Conservation (phyloP, 2,888 invertebrate genomes). For the Microctonus hyperodae region DNA sequence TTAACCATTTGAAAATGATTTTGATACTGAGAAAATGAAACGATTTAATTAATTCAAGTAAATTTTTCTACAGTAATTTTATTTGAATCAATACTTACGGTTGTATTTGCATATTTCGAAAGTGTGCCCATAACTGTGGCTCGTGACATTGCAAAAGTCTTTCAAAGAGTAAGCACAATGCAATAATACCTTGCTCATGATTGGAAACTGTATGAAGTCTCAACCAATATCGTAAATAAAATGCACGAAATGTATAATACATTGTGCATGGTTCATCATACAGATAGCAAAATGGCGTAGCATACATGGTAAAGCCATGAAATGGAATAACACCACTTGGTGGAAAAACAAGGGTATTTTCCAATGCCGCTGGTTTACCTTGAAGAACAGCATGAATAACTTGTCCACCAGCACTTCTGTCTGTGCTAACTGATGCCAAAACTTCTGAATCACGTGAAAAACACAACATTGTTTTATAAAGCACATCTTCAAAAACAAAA, state of each 20-base stretch:
- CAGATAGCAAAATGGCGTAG: conserved; percentile 93
- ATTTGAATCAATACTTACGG: no score
- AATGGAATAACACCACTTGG: conserved; percentile 96
- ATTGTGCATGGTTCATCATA: conserved; percentile 87
- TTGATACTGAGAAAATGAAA: conserved; percentile 71
- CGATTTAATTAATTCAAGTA: conserved; percentile 9
- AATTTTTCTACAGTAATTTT: background rate
- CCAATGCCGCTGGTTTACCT: conserved; percentile 73
- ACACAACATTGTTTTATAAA: conserved; percentile 91
- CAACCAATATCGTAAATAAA: conserved; percentile 92
- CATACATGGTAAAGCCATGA: conserved; percentile 98
- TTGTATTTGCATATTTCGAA: conserved; percentile 85
- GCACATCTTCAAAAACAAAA: conserved; percentile 95
- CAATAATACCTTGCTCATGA: conserved; percentile 91
- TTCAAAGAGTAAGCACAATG: conserved; percentile 88
- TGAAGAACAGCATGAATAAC: conserved; percentile 79
- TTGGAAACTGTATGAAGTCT: conserved; percentile 91
- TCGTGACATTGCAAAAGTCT: conserved; percentile 89
- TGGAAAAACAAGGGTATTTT: conserved; percentile 82
- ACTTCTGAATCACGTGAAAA: conserved; percentile 90
- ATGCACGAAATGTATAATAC: conserved; percentile 89
- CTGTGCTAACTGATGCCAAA: conserved; percentile 73
- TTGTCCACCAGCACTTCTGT: conserved; percentile 63
- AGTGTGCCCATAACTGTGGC: conserved; percentile 90
- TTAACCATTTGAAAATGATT: conserved; percentile 95